Base-by-base conservation (phyloP, 2,113 vertebrate species). In the Tetrax tetrax region DNA sequence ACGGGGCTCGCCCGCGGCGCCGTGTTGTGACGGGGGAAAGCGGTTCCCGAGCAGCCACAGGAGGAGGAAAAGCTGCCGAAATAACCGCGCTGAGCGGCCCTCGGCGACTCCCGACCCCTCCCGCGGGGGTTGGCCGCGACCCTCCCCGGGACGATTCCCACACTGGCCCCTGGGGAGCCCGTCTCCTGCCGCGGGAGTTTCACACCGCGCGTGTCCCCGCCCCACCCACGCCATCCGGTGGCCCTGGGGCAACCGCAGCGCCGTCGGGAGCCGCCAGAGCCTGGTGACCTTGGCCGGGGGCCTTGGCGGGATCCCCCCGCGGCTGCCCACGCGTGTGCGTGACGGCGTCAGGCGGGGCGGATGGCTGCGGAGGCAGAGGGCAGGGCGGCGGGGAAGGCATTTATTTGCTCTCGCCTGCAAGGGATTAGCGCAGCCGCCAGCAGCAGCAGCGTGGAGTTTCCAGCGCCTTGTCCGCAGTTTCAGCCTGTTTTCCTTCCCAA, bases 401-500 rank as follows among this genome's bases (percentile, higher is more conserved):
- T 14, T 7, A 4, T 70, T n/a, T 17, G 53, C 74, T 54, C n/a
- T 20, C 24, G 9, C 29, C 83, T 14, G n/a, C 43, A 15, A 41
- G 84, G 50, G 57, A 85, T 80, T 35, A 54, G 71, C 18, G 69
- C 87, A 65, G 77, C 74, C 68, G n/a, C 48, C 9, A 68, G 10
- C 61, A 45, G 53, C 63, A 43, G 45, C 82, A 57, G 80, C 75
- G 43, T 28, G 81, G 77, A 68, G 37, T 60, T 93, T 89, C 91
- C 72, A 89, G 78, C 24, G 33, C 54, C 60, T 50, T 41, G 83
- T 77, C 92, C 70, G 31, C 83, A 69, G 84, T 66, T 96, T 43
- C 89, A 57, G 84, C 81, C 79, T 82, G 79, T 64, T 95, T 94
- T 87, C 41, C 69, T 95, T 86, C 80, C 64, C 64, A 87, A 89